Conservation (phyloP, 2,888 invertebrate genomes). For the Limnephilus lunatus region DNA sequence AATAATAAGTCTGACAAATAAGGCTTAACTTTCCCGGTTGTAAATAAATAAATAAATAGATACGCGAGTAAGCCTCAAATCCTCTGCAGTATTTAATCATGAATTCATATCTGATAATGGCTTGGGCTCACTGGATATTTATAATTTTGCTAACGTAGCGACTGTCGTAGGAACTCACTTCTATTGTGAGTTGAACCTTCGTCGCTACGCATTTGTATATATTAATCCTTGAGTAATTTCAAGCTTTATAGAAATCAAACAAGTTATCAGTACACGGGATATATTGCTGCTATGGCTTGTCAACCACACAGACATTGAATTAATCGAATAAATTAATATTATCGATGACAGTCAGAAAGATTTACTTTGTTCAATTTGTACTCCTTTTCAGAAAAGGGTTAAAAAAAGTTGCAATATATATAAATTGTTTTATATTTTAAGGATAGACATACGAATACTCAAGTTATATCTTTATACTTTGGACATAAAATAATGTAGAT, state of each 20-base stretch:
- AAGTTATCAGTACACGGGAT: not conserved
- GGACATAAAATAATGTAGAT: not conserved
- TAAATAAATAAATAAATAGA: conserved; percentile 12
- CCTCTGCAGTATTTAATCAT: not conserved
- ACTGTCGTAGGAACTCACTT: not conserved
- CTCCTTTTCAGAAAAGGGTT: not conserved
- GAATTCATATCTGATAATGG: not conserved
- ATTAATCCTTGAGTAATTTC: conserved; percentile 7
- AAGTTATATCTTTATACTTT: not conserved
- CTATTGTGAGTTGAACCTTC: conserved; percentile 24
- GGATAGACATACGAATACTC: not conserved
- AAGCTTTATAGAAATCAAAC: not conserved
- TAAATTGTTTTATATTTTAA: not conserved
- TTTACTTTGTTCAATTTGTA: not conserved
- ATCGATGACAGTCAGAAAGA: not conserved
- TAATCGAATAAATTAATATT: not conserved
- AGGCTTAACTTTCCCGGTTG: conserved; percentile 33
- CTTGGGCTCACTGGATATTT: conserved; percentile 4
- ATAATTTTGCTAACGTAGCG: not conserved
- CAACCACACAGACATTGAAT: not conserved
- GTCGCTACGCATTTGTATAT: not conserved
- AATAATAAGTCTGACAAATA: conserved; percentile 14
- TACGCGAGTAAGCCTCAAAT: not conserved
- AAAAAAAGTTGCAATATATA: not conserved
- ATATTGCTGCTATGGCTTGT: not conserved